Evolutionary conservation across 2,797 vertebrate genomes (phyloP), one percentile per base, ranked within the genome.

Genomic region (Serranus cabrilla): DNA sequence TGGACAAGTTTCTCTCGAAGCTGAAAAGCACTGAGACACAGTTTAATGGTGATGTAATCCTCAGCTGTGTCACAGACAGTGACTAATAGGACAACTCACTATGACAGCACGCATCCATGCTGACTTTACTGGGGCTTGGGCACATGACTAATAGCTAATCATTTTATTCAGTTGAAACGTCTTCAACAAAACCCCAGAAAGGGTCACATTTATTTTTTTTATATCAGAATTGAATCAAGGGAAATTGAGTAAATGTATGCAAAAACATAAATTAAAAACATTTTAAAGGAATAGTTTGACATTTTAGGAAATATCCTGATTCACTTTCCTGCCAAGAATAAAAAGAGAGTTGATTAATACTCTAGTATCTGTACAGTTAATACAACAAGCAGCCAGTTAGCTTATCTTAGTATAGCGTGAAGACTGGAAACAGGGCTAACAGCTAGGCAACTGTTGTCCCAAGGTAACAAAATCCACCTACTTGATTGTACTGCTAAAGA

Each of bases 11-110:
- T 39, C 14, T 60, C 67, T 25, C 45, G 49, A 11, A 64, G 50
- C 58, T n/a, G 39, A 75, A 50, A 47, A 45, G 46, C 47, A 69
- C 50, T 17, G 34, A 82, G 66, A 58, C 47, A 45, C 27, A 75
- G 39, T 83, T 64, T 50, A 65, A 66, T 21, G 20, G 63, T 76
- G 46, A 81, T 52, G 56, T 80, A 64, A 81, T 72, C 43, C 27
- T 52, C 16, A 72, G 64, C 56, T 56, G 70, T 40, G 66, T 66
- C 34, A 79, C 68, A 84, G 74, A 81, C 75, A 23, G 67, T 81
- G 71, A 78, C 74, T 85, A 82, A 85, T 45, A 45, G 27, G 70
- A 76, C 71, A 59, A 5, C 76, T 82, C 78, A 79, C 23, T 34
- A 51, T 76, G 80, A 80, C 51, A 21, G 49, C 64, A 47, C 25